Evolutionary conservation across 2,797 vertebrate genomes (phyloP).

Genomic region (Pangasius krempfi): DNA sequence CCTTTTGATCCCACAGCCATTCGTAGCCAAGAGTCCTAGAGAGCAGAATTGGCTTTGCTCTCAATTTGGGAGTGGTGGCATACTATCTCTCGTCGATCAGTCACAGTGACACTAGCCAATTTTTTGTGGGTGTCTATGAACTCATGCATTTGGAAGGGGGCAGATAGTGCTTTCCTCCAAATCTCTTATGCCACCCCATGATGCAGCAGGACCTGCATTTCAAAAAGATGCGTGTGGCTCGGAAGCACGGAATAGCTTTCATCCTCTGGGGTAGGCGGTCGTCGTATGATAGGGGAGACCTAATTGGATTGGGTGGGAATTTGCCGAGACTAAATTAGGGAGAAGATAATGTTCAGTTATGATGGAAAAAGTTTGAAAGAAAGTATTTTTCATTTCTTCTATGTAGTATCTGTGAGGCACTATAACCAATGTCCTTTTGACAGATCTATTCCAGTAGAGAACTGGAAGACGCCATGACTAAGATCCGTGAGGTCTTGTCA

Average conservation of each 20-base stretch:
- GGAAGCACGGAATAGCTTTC: neutral
- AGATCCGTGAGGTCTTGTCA: slow-evolving; percentile 91
- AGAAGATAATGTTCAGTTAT: no score
- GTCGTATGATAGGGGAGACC: neutral
- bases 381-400: neutral
- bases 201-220: neutral
- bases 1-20: neutral
- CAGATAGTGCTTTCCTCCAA: neutral
- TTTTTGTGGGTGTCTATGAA: neutral
- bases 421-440: slow-evolving; percentile 30
- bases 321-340: neutral
- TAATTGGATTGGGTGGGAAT: neutral
- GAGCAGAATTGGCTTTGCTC: neutral
- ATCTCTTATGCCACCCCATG: neutral
- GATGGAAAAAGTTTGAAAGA: neutral
- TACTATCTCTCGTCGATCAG: neutral
- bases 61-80: neutral
- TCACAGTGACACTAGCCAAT: neutral
- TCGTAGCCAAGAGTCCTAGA: neutral
- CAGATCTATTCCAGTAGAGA: slow-evolving; percentile 96
- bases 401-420: neutral
- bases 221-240: neutral
- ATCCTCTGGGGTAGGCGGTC: neutral
- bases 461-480: slow-evolving; percentile 91
- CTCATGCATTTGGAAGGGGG: neutral